Evolutionary conservation across 1,140 invertebrate genomes (phyloP).

Genomic region (Mylabris phalerata): DNA sequence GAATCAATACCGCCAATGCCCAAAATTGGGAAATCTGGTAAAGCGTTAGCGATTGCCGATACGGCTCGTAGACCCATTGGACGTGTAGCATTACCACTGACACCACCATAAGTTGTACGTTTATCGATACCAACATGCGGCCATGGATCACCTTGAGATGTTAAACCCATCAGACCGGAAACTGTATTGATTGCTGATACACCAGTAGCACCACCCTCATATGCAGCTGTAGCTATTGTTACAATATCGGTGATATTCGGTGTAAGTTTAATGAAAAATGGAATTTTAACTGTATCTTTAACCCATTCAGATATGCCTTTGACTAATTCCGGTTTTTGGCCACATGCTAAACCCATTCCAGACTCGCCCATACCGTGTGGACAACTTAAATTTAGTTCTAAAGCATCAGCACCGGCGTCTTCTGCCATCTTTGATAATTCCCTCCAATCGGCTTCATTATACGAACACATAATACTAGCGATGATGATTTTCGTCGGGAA

Average conservation of each 20-base stretch:
- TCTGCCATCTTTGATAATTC: constrained; percentile 72
- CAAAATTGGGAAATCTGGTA: constrained; percentile 82
- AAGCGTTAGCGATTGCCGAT: constrained; percentile 70
- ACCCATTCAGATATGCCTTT: constrained; percentile 90
- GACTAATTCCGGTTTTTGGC: constrained; percentile 85
- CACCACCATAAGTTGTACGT: constrained; percentile 90
- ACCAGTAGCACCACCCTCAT: constrained; percentile 86
- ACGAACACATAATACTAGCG: constrained; percentile 95
- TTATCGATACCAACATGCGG: constrained; percentile 77
- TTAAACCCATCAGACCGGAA: constrained; percentile 84
- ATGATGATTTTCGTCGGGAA: constrained; percentile 74
- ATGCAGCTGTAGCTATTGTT: constrained; percentile 80
- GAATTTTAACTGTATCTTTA: constrained; percentile 74
- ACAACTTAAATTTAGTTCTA: constrained; percentile 95
- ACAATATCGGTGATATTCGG: constrained; percentile 96
- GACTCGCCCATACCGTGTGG: constrained; percentile 98
- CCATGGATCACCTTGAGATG: constrained; percentile 77
- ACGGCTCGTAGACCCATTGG: constrained; percentile 88
- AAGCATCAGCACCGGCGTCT: constrained; percentile 82
- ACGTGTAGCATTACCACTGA: constrained; percentile 92
- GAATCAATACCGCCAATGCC: constrained; percentile 94
- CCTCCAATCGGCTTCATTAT: constrained; percentile 83
- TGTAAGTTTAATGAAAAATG: constrained; percentile 97
- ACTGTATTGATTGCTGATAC: constrained; percentile 98
- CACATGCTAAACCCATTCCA: constrained; percentile 97